phyloP scores from a whole-genome alignment of 1,140 invertebrate species.

The Orchesella cincta region DNA sequence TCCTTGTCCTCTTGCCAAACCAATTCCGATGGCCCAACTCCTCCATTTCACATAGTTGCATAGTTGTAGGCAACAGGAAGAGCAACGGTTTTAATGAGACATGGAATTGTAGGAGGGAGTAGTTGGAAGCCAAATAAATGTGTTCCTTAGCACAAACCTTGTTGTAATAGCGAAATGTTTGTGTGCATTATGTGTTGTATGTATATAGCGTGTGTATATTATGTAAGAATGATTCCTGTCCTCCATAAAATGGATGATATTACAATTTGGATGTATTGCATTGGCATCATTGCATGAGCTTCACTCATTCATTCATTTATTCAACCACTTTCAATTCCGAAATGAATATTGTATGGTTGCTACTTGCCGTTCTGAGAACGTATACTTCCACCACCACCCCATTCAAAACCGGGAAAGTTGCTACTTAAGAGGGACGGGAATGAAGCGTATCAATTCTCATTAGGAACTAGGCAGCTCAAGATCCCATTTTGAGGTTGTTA shows the following conservation, averaged over 20 bases:
- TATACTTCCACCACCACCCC: not conserved
- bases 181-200: not conserved
- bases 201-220: no score
- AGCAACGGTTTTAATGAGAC: no score
- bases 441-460: constrained; percentile 24
- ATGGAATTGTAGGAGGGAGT: not conserved
- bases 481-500: constrained; percentile 13
- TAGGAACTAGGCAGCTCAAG: not conserved
- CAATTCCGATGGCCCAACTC: not conserved
- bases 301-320: constrained; percentile 11
- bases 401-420: not conserved
- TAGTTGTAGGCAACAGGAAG: no score
- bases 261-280: not conserved
- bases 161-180: not conserved
- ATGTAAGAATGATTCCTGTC: not conserved
- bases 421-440: not conserved
- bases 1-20: not conserved
- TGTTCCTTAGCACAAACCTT: no score
- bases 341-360: no score
- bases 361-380: not conserved
- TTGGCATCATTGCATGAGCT: not conserved
- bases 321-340: no score
- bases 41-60: not conserved
- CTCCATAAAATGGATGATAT: not conserved
- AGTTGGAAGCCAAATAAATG: no score